phyloP scores from a whole-genome alignment of 1,140 invertebrate species.

The Drosophila lacertosa region DNA sequence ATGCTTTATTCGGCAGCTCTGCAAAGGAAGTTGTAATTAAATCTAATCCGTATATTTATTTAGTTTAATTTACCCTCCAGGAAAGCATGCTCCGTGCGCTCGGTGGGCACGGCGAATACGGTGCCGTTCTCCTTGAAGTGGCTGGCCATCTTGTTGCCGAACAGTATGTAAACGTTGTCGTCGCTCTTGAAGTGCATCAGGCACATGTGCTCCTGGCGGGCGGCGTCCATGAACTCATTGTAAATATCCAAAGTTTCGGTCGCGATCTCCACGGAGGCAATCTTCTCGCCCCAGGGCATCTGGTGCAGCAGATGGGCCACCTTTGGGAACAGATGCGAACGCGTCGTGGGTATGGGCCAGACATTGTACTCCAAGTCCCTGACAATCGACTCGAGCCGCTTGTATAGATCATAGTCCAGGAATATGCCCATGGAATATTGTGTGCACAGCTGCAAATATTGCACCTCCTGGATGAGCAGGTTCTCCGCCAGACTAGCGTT shows the following conservation, averaged over 20 bases:
- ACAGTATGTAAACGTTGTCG: slow-evolving; percentile 76
- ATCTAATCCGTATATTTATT: neutral
- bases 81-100: slow-evolving; percentile 66
- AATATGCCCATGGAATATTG: slow-evolving; percentile 75
- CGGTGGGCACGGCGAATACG: slow-evolving; percentile 72
- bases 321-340: slow-evolving; percentile 67
- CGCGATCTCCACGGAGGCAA: slow-evolving; percentile 78
- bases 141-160: slow-evolving; percentile 74
- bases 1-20: slow-evolving; percentile 73
- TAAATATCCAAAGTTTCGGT: slow-evolving; percentile 73
- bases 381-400: slow-evolving; percentile 61
- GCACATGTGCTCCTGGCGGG: slow-evolving; percentile 75
- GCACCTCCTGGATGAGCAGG: slow-evolving; percentile 75
- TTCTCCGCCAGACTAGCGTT: slow-evolving; percentile 64
- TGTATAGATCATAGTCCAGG: slow-evolving; percentile 70
- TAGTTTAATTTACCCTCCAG: slow-evolving; percentile 54
- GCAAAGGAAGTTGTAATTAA: neutral
- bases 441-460: slow-evolving; percentile 77
- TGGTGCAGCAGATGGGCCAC: slow-evolving; percentile 78
- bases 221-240: slow-evolving; percentile 82
- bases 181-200: slow-evolving; percentile 82
- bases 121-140: slow-evolving; percentile 80
- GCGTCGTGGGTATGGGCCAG: slow-evolving; percentile 74
- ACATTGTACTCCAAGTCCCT: slow-evolving; percentile 79
- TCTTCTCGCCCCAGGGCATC: slow-evolving; percentile 82